Percentiles rank a stretch among this genome's conserved stretches.
Conservation (phyloP, 2,888 invertebrate genomes). For the Epicampocera succincta region DNA sequence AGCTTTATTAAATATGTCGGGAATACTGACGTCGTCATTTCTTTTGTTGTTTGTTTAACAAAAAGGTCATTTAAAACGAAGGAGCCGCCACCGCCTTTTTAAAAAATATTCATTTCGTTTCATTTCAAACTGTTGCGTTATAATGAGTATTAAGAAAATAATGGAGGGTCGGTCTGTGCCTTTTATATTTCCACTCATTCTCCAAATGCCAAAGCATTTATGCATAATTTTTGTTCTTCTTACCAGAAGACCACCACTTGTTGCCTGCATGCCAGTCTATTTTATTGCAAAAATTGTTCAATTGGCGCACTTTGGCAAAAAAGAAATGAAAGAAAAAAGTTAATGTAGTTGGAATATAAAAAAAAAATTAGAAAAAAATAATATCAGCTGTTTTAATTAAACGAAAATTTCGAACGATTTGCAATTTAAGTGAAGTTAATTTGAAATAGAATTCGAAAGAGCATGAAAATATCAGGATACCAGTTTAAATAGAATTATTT, state of each 20-base stretch:
- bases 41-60: neutral
- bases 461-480: too few relatives aligned
- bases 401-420: neutral
- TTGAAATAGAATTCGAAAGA: too few relatives aligned
- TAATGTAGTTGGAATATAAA: neutral
- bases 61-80: slow-evolving; percentile 36
- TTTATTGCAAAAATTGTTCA: slow-evolving; percentile 5
- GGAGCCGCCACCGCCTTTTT: slow-evolving; percentile 28
- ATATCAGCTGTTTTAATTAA: neutral
- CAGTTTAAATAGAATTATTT: too few relatives aligned
- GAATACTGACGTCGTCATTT: slow-evolving; percentile 10
- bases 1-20: slow-evolving; percentile 12
- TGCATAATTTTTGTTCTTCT: slow-evolving; percentile 38
- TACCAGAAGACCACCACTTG: slow-evolving; percentile 43
- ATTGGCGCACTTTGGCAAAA: slow-evolving; percentile 16
- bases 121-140: neutral
- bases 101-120: slow-evolving; percentile 27
- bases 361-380: neutral
- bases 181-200: slow-evolving; percentile 15
- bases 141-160: slow-evolving; percentile 32
- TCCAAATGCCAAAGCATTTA: slow-evolving; percentile 19
- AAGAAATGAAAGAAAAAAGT: slow-evolving; percentile 2
- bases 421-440: too few relatives aligned
- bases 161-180: slow-evolving; percentile 35
- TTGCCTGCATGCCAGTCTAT: slow-evolving; percentile 40